Evolutionary conservation across 2,888 invertebrate genomes (phyloP).

Genomic region (Pandemis cinnamomeana): DNA sequence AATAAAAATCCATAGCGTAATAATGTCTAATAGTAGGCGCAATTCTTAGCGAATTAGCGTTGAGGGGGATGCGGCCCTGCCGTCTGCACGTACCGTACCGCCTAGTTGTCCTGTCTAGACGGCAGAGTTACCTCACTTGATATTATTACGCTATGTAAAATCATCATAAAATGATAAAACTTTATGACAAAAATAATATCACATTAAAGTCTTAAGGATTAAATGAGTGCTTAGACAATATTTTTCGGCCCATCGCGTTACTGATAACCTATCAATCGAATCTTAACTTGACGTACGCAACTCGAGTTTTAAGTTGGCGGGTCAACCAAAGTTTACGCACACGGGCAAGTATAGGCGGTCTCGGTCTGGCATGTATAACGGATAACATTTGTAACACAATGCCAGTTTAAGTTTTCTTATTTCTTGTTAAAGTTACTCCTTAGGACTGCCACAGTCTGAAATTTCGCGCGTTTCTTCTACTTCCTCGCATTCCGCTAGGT

Average conservation of each 20-base stretch:
- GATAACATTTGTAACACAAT: neutral
- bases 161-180: too few species aligned
- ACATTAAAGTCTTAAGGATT: neutral
- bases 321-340: neutral
- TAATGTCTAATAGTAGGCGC: too few species aligned
- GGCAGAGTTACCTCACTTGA: too few species aligned
- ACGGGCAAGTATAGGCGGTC: neutral
- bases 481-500: constrained; percentile 47
- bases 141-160: too few species aligned
- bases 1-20: neutral
- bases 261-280: neutral
- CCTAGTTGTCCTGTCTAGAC: too few species aligned
- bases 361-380: constrained; percentile 3
- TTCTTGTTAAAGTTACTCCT: neutral
- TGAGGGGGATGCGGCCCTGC: too few species aligned
- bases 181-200: neutral
- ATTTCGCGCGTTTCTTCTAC: constrained; percentile 26
- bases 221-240: neutral
- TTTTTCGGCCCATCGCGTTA: neutral
- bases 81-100: too few species aligned
- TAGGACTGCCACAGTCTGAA: constrained; percentile 7
- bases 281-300: too few species aligned
- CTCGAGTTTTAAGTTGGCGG: neutral
- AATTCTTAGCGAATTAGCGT: too few species aligned
- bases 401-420: neutral